Percentiles rank a stretch among this genome's conserved stretches.
These are phyloP conservation scores for Sceloporus undulatus DNA, from an alignment of 2,113 vertebrate genomes.

Conservation along the genomic window DNA sequence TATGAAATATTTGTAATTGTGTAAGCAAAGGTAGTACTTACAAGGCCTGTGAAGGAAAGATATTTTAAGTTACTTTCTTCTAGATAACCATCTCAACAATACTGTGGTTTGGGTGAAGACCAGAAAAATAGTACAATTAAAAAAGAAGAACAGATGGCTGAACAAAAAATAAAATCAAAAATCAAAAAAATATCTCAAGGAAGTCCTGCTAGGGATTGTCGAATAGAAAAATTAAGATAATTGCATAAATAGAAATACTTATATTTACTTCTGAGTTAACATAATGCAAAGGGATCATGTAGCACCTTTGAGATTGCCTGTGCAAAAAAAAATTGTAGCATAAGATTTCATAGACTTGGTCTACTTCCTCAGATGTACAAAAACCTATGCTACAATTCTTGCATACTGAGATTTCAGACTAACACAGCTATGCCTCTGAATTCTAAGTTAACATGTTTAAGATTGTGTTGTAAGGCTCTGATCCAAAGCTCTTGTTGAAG, in stretches of 20 bases:
- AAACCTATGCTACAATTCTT: too few species aligned
- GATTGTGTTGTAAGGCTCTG: background rate
- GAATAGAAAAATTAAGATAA: constrained; percentile 42
- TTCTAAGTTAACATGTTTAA: background rate
- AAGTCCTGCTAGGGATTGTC: constrained; percentile 63
- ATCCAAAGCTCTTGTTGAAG: background rate
- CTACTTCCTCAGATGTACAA: too few species aligned
- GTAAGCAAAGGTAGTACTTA: constrained; percentile 53
- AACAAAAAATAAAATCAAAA: constrained; percentile 69
- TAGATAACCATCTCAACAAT: constrained; percentile 63
- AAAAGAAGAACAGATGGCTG: constrained; percentile 73
- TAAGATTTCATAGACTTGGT: too few species aligned
- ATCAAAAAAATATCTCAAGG: constrained; percentile 64
- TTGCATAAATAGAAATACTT: constrained; percentile 39
- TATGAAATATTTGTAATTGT: constrained; percentile 68
- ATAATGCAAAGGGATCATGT: too few species aligned
- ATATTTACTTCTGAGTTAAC: constrained; percentile 15
- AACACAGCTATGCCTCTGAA: background rate
- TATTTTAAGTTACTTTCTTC: constrained; percentile 48
- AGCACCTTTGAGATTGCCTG: too few species aligned
- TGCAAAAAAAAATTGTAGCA: too few species aligned
- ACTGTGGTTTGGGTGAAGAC: constrained; percentile 54
- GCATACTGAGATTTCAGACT: too few species aligned
- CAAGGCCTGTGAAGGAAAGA: constrained; percentile 57
- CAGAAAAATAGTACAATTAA: constrained; percentile 71